These are phyloP conservation scores for Ginglymostoma cirratum DNA, from an alignment of 2,113 vertebrate genomes.

Conservation along the genomic window DNA sequence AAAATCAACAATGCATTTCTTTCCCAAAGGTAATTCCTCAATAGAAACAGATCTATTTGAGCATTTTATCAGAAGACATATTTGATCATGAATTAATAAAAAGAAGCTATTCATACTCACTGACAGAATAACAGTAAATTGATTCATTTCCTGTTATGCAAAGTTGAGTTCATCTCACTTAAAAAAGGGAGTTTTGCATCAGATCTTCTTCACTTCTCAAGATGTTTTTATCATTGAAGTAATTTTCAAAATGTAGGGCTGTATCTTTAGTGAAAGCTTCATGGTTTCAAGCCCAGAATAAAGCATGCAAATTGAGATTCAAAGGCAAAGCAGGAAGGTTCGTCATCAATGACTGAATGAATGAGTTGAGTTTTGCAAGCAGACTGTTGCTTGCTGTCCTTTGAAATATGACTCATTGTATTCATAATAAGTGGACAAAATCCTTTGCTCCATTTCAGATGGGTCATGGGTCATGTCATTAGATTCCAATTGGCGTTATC, in stretches of 20 bases:
- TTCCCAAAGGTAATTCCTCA: conserved; percentile 8
- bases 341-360: not conserved
- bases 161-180: not conserved
- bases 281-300: not conserved
- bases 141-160: not conserved
- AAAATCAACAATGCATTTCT: conserved; percentile 5
- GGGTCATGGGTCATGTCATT: not conserved
- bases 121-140: not conserved
- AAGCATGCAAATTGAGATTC: not conserved
- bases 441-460: not conserved
- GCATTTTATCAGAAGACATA: not conserved
- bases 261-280: not conserved
- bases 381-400: not conserved
- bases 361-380: not conserved
- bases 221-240: not conserved
- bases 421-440: not conserved
- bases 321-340: not conserved
- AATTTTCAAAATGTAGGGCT: not conserved
- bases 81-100: conserved; percentile 8
- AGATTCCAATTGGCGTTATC: not conserved
- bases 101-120: not conserved
- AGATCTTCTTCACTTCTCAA: not conserved
- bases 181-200: not conserved
- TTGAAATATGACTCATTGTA: not conserved
- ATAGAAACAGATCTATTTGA: not conserved